phyloP scores from a whole-genome alignment of 2,888 invertebrate species.

The Rhogogaster chlorosoma region DNA sequence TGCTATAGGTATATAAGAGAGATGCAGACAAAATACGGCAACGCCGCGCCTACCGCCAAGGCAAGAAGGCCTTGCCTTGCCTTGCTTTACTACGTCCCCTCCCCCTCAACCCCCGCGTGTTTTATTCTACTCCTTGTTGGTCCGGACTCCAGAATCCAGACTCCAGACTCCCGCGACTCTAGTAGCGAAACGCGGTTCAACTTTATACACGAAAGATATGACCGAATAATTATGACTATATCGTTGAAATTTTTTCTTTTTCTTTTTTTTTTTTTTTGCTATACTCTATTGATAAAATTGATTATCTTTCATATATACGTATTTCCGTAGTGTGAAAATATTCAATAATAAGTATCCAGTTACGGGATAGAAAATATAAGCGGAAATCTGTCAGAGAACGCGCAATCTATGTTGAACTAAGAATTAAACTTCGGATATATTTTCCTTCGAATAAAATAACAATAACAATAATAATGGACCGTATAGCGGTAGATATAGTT shows the following conservation, averaged over 20 bases:
- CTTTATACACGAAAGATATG: not conserved
- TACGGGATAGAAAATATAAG: not conserved
- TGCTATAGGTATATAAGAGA: not conserved
- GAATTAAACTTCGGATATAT: not conserved
- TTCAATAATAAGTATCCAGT: no score
- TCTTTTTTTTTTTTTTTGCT: not conserved
- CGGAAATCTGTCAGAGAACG: not conserved
- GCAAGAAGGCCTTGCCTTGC: slow-evolving; percentile 23
- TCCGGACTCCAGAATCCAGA: slow-evolving; percentile 11
- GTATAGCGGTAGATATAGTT: no score
- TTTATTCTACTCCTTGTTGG: slow-evolving; percentile 30
- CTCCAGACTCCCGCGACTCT: not conserved
- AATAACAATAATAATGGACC: not conserved
- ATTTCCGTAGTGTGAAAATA: no score
- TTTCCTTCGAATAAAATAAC: not conserved
- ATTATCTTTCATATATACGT: no score
- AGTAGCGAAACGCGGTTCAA: not conserved
- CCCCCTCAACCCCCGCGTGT: slow-evolving; percentile 43
- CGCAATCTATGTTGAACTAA: not conserved
- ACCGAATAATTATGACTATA: not conserved
- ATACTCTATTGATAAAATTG: no score
- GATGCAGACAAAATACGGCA: slow-evolving; percentile 37
- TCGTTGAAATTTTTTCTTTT: no score
- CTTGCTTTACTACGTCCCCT: slow-evolving; percentile 50
- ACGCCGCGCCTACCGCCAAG: slow-evolving; percentile 1